Percentiles rank a stretch among this genome's conserved stretches.
These are phyloP conservation scores for Agrotis exclamationis DNA, from an alignment of 2,888 invertebrate genomes.

Conservation along the genomic window DNA sequence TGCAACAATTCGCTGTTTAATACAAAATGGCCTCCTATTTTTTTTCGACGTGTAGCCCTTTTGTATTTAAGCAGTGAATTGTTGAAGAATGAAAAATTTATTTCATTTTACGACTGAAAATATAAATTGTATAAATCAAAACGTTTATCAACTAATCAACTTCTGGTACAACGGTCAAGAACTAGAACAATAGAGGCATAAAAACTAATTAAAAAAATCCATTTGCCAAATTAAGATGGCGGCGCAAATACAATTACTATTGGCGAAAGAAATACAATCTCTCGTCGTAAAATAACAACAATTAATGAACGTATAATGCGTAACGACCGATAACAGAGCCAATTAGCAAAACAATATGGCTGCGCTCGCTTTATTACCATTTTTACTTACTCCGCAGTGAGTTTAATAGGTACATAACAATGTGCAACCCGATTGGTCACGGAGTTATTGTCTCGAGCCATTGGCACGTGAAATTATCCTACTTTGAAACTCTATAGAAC, in stretches of 20 bases:
- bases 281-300: conserved; percentile 81
- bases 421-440: conserved; percentile 73
- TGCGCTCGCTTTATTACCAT: conserved; percentile 72
- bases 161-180: conserved; percentile 27
- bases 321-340: conserved; percentile 83
- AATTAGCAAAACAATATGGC: conserved; percentile 85
- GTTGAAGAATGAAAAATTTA: not conserved
- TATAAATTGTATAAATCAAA: conserved; percentile 13
- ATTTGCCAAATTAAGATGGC: conserved; percentile 66
- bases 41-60: too few relatives aligned
- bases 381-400: conserved; percentile 70
- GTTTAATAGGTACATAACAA: conserved; percentile 71
- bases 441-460: conserved; percentile 73
- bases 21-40: too few relatives aligned
- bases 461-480: conserved; percentile 75
- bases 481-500: conserved; percentile 64
- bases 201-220: conserved; percentile 62
- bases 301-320: conserved; percentile 85
- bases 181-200: conserved; percentile 58
- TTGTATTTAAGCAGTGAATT: too few relatives aligned
- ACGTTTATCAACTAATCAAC: conserved; percentile 36
- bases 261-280: conserved; percentile 80
- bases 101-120: conserved; percentile 24
- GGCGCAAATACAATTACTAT: conserved; percentile 66
- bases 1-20: too few relatives aligned